Evolutionary conservation across 2,888 invertebrate genomes (phyloP).

Genomic region (Mythimna vitellina): DNA sequence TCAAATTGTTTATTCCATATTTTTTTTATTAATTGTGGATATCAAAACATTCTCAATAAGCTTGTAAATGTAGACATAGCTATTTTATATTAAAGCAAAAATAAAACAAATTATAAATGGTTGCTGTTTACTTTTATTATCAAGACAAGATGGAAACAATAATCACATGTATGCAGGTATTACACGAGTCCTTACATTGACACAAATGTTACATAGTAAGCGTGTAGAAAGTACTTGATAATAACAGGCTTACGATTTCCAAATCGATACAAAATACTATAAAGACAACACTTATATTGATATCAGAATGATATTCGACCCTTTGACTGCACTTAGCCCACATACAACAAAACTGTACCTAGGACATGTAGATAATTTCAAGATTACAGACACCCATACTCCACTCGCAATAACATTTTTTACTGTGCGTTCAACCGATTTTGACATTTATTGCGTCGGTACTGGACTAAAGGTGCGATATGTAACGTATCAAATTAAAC

Average conservation of each 20-base stretch:
- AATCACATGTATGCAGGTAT: conserved; percentile 38
- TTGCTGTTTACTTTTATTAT: conserved; percentile 66
- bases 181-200: conserved; percentile 38
- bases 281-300: conserved; percentile 38
- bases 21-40: not conserved
- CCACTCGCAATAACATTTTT: too few relatives aligned
- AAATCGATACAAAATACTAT: conserved; percentile 49
- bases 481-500: too few relatives aligned
- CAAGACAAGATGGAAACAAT: conserved; percentile 55
- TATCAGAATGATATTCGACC: conserved; percentile 44
- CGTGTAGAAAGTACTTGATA: conserved; percentile 35
- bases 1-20: not conserved
- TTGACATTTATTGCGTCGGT: too few relatives aligned
- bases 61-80: conserved; percentile 25
- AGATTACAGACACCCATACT: not conserved
- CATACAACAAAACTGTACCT: conserved; percentile 12
- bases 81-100: conserved; percentile 42
- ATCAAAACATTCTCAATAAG: conserved; percentile 9
- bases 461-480: too few relatives aligned
- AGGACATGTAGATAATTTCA: conserved; percentile 15
- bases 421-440: too few relatives aligned
- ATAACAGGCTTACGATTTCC: conserved; percentile 26
- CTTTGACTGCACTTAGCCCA: conserved; percentile 19
- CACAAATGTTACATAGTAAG: conserved; percentile 22
- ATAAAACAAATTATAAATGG: conserved; percentile 58